phyloP scores from a whole-genome alignment of 1,140 invertebrate genomes.

The Muscidifurax raptorellus region DNA sequence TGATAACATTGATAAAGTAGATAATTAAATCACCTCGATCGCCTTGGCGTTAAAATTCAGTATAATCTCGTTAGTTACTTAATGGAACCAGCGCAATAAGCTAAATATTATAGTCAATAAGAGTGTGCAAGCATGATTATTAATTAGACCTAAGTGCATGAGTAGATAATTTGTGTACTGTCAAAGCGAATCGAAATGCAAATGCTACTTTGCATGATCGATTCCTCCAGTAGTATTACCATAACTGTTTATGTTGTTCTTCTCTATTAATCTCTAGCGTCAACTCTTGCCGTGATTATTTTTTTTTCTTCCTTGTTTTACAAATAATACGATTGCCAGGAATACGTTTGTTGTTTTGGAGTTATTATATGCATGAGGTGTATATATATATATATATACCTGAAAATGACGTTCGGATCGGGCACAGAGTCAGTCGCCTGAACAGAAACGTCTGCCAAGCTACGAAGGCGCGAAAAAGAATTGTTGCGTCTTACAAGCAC shows the following conservation, averaged over 20 bases:
- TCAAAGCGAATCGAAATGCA: constrained; percentile 7
- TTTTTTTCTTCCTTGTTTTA: not conserved
- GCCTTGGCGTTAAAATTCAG: not conserved
- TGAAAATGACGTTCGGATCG: not conserved
- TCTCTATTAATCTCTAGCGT: not conserved
- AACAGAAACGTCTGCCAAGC: not conserved
- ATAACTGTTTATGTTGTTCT: not conserved
- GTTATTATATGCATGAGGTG: constrained; percentile 29
- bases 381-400: not conserved
- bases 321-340: not conserved
- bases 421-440: not conserved
- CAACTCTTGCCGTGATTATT: not conserved
- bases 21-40: not conserved
- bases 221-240: constrained; percentile 20
- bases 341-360: constrained; percentile 7
- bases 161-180: constrained; percentile 47
- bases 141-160: constrained; percentile 48
- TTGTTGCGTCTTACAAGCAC: not conserved
- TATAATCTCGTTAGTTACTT: not conserved
- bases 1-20: not conserved
- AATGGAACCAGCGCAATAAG: not conserved
- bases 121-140: constrained; percentile 40
- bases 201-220: constrained; percentile 21
- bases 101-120: constrained; percentile 33
- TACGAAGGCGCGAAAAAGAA: not conserved